phyloP scores from a whole-genome alignment of 2,113 vertebrate species.

The Calonectris borealis region DNA sequence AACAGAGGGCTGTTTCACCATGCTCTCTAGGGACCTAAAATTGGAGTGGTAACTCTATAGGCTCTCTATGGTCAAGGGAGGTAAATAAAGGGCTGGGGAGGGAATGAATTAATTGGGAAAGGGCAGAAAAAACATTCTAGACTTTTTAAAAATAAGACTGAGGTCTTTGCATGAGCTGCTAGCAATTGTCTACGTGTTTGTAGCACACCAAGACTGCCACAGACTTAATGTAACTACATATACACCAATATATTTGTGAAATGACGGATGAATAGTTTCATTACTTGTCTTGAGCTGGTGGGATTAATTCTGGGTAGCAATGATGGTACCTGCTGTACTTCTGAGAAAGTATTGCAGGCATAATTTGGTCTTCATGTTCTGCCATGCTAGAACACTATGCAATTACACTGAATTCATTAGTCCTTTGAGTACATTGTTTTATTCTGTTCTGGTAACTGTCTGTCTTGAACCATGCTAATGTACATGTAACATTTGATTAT shows the following conservation, averaged over 20 bases:
- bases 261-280: neutral
- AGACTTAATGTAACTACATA: neutral
- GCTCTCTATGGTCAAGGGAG: neutral
- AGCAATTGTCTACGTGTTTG: neutral
- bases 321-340: neutral
- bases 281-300: neutral
- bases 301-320: neutral
- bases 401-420: neutral
- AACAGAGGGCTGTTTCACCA: accelerated
- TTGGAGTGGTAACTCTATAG: neutral
- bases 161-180: neutral
- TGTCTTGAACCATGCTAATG: neutral
- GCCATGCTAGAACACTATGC: neutral
- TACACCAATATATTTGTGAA: neutral
- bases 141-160: neutral
- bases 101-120: neutral
- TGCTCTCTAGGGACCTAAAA: neutral
- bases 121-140: neutral
- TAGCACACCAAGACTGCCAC: neutral
- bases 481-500: neutral
- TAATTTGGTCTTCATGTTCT: neutral
- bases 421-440: neutral
- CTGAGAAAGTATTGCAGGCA: neutral
- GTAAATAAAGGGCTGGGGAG: neutral
- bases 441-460: neutral